phyloP scores from a whole-genome alignment of 2,797 vertebrate species.

The Sebastolobus alascanus region DNA sequence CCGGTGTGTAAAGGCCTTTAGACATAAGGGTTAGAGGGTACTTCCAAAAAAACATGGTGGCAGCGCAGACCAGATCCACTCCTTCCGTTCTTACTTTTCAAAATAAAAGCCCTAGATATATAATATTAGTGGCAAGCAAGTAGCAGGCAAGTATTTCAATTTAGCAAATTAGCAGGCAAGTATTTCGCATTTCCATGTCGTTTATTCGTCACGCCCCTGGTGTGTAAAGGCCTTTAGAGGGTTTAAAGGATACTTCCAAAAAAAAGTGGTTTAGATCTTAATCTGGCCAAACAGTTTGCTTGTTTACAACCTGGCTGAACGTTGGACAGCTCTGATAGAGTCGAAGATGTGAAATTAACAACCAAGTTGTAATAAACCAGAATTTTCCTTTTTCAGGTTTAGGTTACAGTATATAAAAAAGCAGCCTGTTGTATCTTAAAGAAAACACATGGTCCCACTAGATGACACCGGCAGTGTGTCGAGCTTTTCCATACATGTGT shows the following conservation, averaged over 20 bases:
- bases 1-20: no score
- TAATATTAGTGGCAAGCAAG: no score
- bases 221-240: no score
- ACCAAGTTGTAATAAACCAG: neutral
- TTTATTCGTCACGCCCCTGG: no score
- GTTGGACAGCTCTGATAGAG: neutral
- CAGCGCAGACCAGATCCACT: no score
- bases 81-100: no score
- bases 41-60: no score
- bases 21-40: no score
- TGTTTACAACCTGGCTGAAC: neutral
- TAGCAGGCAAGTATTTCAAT: no score
- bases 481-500: conserved; percentile 45
- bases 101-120: no score
- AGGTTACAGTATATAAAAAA: conserved; percentile 4
- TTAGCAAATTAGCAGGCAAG: no score
- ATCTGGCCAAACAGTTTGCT: neutral
- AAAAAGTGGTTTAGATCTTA: neutral
- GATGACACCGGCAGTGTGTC: conserved; percentile 47
- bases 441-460: conserved; percentile 67
- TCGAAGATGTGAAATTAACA: conserved; percentile 1
- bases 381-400: conserved; percentile 15
- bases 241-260: neutral
- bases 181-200: no score
- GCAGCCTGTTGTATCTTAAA: conserved; percentile 41